Evolutionary conservation across 2,113 vertebrate species (phyloP).

Genomic region (Rhinolophus ferrumequinum): DNA sequence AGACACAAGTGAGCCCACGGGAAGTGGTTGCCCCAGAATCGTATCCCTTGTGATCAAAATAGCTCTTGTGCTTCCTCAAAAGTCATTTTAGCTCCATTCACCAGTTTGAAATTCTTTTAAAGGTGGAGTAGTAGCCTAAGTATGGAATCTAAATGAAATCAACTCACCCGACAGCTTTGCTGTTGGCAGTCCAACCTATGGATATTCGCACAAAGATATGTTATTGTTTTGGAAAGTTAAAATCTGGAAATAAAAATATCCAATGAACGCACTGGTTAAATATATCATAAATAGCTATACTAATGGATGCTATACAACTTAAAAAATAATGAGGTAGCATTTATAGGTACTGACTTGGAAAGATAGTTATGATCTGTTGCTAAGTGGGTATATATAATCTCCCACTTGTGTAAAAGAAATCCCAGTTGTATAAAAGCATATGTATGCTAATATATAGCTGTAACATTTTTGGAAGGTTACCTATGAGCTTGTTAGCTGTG

Average conservation of each 20-base stretch:
- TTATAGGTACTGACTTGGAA: not conserved
- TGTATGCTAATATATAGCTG: not conserved
- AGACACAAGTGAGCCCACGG: not conserved
- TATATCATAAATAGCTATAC: not conserved
- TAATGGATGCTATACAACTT: not conserved
- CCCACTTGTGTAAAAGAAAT: not conserved
- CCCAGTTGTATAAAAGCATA: not conserved
- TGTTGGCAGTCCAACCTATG: not conserved
- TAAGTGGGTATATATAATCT: not conserved
- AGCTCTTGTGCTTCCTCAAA: not conserved
- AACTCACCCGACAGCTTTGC: not conserved
- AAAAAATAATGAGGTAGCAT: not conserved
- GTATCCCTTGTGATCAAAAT: not conserved
- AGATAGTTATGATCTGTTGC: not conserved
- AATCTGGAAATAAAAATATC: not conserved
- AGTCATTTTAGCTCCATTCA: not conserved
- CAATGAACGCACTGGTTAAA: not conserved
- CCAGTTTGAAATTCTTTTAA: not conserved
- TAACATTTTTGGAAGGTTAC: not conserved
- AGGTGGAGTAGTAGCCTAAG: not conserved
- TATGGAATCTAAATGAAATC: not conserved
- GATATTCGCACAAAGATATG: not conserved
- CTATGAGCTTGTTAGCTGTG: not conserved
- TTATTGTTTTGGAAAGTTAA: constrained; percentile 11
- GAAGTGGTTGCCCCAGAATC: not conserved